Evolutionary conservation across 2,113 vertebrate species (phyloP), one percentile per base, ranked within the genome.

Genomic region (Potamarius usumacintae): DNA sequence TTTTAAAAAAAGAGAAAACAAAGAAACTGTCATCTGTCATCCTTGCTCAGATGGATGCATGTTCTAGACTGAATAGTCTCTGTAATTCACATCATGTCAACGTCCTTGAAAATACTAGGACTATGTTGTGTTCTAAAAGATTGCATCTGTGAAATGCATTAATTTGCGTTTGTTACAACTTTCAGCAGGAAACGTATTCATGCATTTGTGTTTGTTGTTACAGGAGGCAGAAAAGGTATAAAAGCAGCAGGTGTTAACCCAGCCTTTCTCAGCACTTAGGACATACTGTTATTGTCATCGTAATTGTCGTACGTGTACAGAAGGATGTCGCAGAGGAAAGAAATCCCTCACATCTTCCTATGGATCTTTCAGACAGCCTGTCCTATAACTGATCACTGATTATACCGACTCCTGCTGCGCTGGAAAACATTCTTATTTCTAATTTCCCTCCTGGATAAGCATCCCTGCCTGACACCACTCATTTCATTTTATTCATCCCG

Each of bases 341-440:
- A 15, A 53, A 65, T 67, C 62, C 60, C 67, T 48, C 52, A 69
- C 4, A 60, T n/a, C 84, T 53, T 85, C 25, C 14, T 50, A 69
- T 14, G 63, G 30, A 57, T 9, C 20, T 60, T 58, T 81, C 63
- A 25, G 11, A 10, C 10, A 58, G 22, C 7, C 63, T 82, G 20
- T 60, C 72, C 77, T 86, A 25, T 81, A 86, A 81, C 30, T 71
- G 77, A 18, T 67, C 50, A 57, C 52, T 12, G 72, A 48, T 79
- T 50, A 79, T 18, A 63, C 34, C 18, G 9, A 81, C 30, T 63
- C 85, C 62, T 63, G n/a, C 52, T 15, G 85, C n/a, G 50, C 30
- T 80, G 60, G 67, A 69, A 72, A 82, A 82, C 34, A 67, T n/a
- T 50, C 20, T 71, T 50, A 80, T 60, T 52, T 78, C 74, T 85